Base-by-base conservation (phyloP, 2,113 vertebrate species). In the Entelurus aequoreus region DNA sequence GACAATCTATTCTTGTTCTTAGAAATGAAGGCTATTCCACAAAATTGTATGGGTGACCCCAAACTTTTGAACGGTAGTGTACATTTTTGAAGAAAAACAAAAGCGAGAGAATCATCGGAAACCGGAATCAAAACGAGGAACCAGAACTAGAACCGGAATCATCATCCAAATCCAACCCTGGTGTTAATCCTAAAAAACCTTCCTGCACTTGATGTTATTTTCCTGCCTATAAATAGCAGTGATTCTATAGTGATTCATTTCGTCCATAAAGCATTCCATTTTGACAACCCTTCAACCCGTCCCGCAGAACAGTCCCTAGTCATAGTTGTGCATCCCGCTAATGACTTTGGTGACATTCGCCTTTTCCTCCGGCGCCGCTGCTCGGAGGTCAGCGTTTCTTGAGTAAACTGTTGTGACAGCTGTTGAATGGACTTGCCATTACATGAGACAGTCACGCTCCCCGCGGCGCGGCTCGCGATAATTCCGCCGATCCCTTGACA, bases 381-480 rank as follows among this genome's bases (percentile, higher is more conserved):
- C 55, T 12, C 16, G 11, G 38, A 44, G 55, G 55, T 57, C 55
- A 44, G 42, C 55, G 12, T 21, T 57, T 57, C 55, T 44, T 6
- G n/a, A 21, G 6, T 57, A 48, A 60, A 60, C 57, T 48, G 42
- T 60, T 60, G 12, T 60, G 57, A 47, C 44, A 60, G 46, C 57
- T 48, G 21, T 48, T 60, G 57, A 36, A 60, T 48, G 57, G 57
- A 60, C 55, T 60, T 10, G 44, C 57, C 44, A 60, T 48, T 36
- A 46, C 38, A 57, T 14, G 3, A n/a, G 57, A 60, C 57, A 36
- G 44, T 60, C 42, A 60, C 21, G 44, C 28, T 48, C 13, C 12
- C 57, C 44, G 8, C n/a, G 28, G 57, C 44, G 14, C 1, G 21
- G 15, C 47, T 49, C 15, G 14, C 37, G 37, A 58, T 58, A 58